phyloP scores from a whole-genome alignment of 2,888 invertebrate species.

The Scelioninae gen. 1 region DNA sequence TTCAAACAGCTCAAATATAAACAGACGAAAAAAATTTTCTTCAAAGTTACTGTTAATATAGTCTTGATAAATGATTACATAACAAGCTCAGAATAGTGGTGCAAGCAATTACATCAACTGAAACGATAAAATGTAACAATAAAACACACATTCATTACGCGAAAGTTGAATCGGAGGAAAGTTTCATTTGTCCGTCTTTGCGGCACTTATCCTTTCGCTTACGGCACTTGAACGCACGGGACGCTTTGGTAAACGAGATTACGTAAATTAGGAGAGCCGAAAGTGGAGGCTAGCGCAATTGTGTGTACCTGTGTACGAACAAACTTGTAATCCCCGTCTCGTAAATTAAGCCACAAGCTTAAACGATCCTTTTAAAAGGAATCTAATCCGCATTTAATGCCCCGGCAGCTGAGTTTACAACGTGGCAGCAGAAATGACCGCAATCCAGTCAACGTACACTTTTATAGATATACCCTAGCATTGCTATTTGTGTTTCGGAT shows the following conservation, averaged over 20 bases:
- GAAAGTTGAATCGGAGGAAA: constrained; percentile 38
- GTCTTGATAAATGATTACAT: not conserved
- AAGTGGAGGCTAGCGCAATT: constrained; percentile 68
- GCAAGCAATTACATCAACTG: constrained; percentile 12
- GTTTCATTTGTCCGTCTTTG: constrained; percentile 63
- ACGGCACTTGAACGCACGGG: constrained; percentile 59
- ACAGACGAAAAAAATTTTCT: no score
- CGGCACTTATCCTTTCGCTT: constrained; percentile 52
- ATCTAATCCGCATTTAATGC: constrained; percentile 78
- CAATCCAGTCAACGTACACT: constrained; percentile 47
- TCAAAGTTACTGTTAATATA: no score
- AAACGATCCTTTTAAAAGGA: constrained; percentile 79
- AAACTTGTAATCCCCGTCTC: constrained; percentile 78
- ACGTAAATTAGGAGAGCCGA: constrained; percentile 70
- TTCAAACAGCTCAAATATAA: no score
- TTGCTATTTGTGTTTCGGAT: constrained; percentile 1
- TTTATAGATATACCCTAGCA: constrained; percentile 6
- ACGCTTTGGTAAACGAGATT: constrained; percentile 70
- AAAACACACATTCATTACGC: constrained; percentile 28
- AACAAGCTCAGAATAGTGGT: not conserved
- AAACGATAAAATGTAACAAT: constrained; percentile 13
- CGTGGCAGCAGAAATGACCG: constrained; percentile 65
- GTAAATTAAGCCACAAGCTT: constrained; percentile 79
- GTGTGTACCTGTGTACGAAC: constrained; percentile 72
- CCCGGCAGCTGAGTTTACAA: constrained; percentile 69